Percentiles rank a stretch among this genome's conserved stretches.
These are phyloP conservation scores for Meta bourneti DNA, from an alignment of 2,888 invertebrate genomes.

Conservation along the genomic window DNA sequence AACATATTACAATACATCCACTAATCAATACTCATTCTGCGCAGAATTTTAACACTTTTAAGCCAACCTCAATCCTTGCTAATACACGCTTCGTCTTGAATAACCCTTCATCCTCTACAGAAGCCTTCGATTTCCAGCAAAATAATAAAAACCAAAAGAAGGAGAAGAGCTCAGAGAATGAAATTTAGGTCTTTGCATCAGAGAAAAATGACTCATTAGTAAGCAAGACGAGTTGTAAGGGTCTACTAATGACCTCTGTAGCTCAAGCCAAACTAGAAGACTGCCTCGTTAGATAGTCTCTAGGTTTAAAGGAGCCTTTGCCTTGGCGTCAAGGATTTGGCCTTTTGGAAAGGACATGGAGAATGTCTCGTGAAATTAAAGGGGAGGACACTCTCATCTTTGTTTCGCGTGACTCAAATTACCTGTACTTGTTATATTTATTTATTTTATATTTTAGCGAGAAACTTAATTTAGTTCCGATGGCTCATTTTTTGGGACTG, in stretches of 20 bases:
- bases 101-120: no score
- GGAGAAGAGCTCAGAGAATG: neutral
- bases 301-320: conserved; percentile 30
- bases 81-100: no score
- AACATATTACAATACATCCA: no score
- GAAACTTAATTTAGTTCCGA: neutral
- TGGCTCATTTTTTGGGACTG: neutral
- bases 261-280: conserved; percentile 31
- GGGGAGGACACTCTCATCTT: neutral
- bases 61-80: no score
- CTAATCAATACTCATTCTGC: no score
- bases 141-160: neutral
- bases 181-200: neutral
- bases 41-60: no score
- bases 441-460: neutral
- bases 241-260: conserved; percentile 55
- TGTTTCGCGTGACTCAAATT: neutral
- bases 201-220: conserved; percentile 58
- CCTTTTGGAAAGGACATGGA: conserved; percentile 7
- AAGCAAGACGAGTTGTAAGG: conserved; percentile 19
- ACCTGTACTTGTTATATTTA: neutral
- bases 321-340: conserved; percentile 12
- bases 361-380: neutral
- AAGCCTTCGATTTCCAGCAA: neutral
- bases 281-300: conserved; percentile 36